Conservation (phyloP, 1,140 invertebrate species). For the Pogonomyrmex barbatus region DNA sequence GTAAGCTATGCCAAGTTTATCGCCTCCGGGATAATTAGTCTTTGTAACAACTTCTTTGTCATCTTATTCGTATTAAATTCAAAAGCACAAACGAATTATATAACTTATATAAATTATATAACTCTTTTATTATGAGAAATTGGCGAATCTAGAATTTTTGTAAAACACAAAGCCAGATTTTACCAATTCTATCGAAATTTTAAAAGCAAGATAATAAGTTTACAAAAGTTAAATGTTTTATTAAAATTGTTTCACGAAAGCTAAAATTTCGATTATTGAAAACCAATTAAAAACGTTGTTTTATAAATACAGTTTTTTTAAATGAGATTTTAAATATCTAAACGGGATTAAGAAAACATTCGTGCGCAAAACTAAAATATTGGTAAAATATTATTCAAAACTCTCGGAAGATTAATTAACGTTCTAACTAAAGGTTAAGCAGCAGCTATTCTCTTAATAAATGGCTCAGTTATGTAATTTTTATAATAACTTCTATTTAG, state of each 20-base stretch:
- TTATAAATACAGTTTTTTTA: neutral
- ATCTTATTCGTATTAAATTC: slow-evolving; percentile 1
- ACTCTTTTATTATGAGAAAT: neutral
- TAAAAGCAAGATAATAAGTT: neutral
- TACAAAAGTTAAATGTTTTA: neutral
- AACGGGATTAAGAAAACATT: neutral
- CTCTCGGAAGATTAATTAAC: neutral
- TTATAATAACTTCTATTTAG: slow-evolving; percentile 27
- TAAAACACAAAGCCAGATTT: neutral
- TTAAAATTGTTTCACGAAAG: neutral
- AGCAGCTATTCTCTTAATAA: slow-evolving; percentile 8
- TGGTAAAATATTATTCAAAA: slow-evolving; percentile 6
- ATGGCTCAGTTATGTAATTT: slow-evolving; percentile 14
- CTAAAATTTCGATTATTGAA: neutral
- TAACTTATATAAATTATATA: neutral
- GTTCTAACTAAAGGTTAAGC: neutral
- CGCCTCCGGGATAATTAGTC: slow-evolving; percentile 24
- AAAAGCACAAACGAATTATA: neutral
- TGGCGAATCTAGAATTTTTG: neutral
- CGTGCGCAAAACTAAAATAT: neutral
- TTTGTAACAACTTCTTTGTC: slow-evolving; percentile 15
- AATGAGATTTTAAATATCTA: neutral
- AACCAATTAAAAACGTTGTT: neutral
- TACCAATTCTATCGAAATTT: neutral
- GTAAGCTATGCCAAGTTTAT: slow-evolving; percentile 50